Evolutionary conservation across 2,888 invertebrate species (phyloP).

Genomic region (Hypselothyrea guttata): DNA sequence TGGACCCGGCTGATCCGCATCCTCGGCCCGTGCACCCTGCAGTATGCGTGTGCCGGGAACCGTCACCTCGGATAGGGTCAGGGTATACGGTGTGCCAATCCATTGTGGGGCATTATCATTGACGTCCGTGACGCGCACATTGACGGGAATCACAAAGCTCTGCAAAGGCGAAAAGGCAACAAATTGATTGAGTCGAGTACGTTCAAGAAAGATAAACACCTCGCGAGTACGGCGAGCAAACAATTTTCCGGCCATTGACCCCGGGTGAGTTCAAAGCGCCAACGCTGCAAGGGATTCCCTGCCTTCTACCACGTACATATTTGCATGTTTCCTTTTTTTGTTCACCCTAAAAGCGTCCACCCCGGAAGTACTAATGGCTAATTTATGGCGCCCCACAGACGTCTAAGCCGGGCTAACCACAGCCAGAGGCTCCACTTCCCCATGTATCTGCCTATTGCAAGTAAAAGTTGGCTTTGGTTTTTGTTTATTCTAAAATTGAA

Average conservation of each 20-base stretch:
- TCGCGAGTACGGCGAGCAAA: slow-evolving; percentile 11
- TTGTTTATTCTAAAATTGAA: slow-evolving; percentile 75
- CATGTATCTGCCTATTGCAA: slow-evolving; percentile 17
- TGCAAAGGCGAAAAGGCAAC: slow-evolving; percentile 40
- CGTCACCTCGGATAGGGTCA: slow-evolving; percentile 92
- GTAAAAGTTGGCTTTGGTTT: slow-evolving; percentile 38
- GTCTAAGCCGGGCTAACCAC: slow-evolving; percentile 51
- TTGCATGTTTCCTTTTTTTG: slow-evolving; percentile 72
- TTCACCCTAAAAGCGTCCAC: slow-evolving; percentile 23
- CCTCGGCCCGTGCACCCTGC: slow-evolving; percentile 90
- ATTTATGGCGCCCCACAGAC: slow-evolving; percentile 73
- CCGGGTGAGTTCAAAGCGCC: slow-evolving; percentile 69
- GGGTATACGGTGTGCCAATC: slow-evolving; percentile 90
- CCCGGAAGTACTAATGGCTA: slow-evolving; percentile 76
- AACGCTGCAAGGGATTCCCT: slow-evolving; percentile 13
- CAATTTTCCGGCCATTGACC: slow-evolving; percentile 70
- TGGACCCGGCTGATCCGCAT: slow-evolving; percentile 93
- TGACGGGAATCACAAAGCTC: slow-evolving; percentile 82
- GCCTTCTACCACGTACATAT: slow-evolving; percentile 51
- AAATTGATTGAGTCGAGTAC: slow-evolving; percentile 33
- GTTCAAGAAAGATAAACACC: slow-evolving; percentile 56
- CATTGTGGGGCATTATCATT: slow-evolving; percentile 95
- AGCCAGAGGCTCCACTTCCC: slow-evolving; percentile 15
- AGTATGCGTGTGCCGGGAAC: slow-evolving; percentile 88
- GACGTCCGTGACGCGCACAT: slow-evolving; percentile 91